Percentiles rank a stretch among this genome's conserved stretches.
Conservation (phyloP, 2,797 vertebrate species). For the Coilia nasus region DNA sequence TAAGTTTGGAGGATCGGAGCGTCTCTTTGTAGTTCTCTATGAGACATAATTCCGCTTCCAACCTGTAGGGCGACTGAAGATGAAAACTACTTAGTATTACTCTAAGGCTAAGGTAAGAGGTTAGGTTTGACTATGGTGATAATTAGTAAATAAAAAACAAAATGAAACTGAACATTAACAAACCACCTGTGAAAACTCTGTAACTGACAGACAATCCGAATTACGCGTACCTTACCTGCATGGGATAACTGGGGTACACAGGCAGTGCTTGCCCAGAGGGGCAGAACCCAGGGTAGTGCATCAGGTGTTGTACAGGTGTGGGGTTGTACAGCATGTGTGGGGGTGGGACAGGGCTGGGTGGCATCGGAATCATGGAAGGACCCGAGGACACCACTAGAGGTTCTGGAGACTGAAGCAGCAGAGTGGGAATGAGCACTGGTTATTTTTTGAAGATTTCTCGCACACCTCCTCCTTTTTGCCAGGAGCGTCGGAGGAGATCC, state of each 20-base stretch:
- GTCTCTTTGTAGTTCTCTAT: too few relatives aligned
- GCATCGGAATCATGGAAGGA: slow-evolving; percentile 65
- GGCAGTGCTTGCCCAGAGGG: slow-evolving; percentile 77
- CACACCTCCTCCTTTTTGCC: too few relatives aligned
- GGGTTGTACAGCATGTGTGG: slow-evolving; percentile 92
- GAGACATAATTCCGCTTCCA: too few relatives aligned
- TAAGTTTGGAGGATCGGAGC: too few relatives aligned
- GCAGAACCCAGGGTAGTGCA: slow-evolving; percentile 84
- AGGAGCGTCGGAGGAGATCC: too few relatives aligned
- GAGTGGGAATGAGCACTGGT: background rate
- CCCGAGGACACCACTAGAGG: slow-evolving; percentile 73
- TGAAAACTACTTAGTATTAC: too few relatives aligned
- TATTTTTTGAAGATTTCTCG: too few relatives aligned
- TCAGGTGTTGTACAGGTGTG: slow-evolving; percentile 81
- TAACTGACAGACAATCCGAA: too few relatives aligned
- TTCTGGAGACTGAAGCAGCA: slow-evolving; percentile 75
- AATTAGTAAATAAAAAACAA: too few relatives aligned
- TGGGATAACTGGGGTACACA: slow-evolving; percentile 85
- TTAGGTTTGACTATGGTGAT: too few relatives aligned
- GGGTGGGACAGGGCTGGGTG: slow-evolving; percentile 74
- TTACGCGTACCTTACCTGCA: slow-evolving; percentile 75
- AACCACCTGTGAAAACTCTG: background rate
- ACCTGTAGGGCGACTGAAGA: too few relatives aligned
- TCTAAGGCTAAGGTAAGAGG: too few relatives aligned
- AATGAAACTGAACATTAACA: background rate